These are phyloP conservation scores for Odocoileus hemionus DNA, from an alignment of 2,113 vertebrate species.

Conservation along the genomic window DNA sequence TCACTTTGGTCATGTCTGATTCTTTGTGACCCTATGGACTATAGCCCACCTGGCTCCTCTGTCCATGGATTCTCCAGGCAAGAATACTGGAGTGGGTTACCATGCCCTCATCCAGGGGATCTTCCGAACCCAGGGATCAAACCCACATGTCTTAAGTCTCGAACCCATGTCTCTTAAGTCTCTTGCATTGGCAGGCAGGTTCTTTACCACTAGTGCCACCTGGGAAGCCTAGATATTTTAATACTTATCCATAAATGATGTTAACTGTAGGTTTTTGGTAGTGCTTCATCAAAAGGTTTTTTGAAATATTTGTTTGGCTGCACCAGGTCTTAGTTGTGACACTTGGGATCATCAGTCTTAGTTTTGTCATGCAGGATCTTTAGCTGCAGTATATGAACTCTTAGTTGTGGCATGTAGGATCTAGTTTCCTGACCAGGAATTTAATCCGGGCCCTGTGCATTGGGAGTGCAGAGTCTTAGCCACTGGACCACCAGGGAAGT, in stretches of 20 bases:
- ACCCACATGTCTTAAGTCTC: not conserved
- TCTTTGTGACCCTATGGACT: not conserved
- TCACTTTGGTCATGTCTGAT: not conserved
- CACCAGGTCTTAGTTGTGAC: not conserved
- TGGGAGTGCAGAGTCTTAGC: not conserved
- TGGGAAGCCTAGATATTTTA: not conserved
- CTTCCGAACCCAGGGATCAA: not conserved
- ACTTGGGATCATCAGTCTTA: not conserved
- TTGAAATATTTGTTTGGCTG: not conserved
- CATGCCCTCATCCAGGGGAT: not conserved
- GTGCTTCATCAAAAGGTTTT: not conserved
- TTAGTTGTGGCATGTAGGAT: not conserved
- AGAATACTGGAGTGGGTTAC: not conserved
- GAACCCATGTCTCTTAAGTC: not conserved
- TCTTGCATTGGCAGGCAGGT: not conserved
- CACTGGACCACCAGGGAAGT: not conserved
- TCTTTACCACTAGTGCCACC: not conserved
- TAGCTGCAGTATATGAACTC: not conserved
- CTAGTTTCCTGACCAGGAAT: not conserved
- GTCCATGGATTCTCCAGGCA: not conserved
- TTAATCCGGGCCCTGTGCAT: not conserved
- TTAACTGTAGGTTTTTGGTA: not conserved
- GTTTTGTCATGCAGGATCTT: not conserved
- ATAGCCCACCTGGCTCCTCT: not conserved
- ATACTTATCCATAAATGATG: not conserved